Base-by-base conservation (phyloP, 2,888 invertebrate species). In the Isoperla grammatica region DNA sequence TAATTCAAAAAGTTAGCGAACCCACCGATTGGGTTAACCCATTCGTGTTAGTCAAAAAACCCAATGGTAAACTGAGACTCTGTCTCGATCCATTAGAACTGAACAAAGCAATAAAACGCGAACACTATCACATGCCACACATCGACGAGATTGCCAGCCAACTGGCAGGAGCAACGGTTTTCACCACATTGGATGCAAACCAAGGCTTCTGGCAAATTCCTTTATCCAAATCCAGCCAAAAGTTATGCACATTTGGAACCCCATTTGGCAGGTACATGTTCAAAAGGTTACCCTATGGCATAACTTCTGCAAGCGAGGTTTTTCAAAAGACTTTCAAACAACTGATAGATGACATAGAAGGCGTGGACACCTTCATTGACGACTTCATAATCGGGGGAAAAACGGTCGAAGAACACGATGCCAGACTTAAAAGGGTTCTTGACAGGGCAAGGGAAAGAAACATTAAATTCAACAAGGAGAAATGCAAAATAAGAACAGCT, bases 21-120 rank as follows among this genome's bases (percentile, higher is more conserved):
- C 60, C 59, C 39, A 62, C 64, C 22, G 62, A 57, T 9, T 64
- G 64, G 64, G 61, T 64, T 12, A 60, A 58, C 39, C 55, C 56
- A 37, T 15, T 64, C 11, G 57, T 62, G 29, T 57, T 62, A 11
- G 62, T 64, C 13, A 23, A 57, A 40, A 63, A 63, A 40, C n/a
- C 23, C 11, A 50, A 61, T 53, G 55, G 55, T 42, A 42, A 46
- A 15, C 19, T 64, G 2, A 29, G 64, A 42, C 29, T 64, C 13
- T 64, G 62, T 43, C 39, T 62, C 17, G 64, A 64, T 23, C 61
- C 62, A 13, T 15, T 43, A 13, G 45, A 54, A 19, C 23, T 57
- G 8, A 61, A 61, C 15, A 43, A 57, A 12, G 59, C 22, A 39
- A 60, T 56, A n/a, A 20, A 37, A 35, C 43, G 48, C 20, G 46